Evolutionary conservation across 2,797 vertebrate genomes (phyloP).

Genomic region (Pseudochirops cupreus): DNA sequence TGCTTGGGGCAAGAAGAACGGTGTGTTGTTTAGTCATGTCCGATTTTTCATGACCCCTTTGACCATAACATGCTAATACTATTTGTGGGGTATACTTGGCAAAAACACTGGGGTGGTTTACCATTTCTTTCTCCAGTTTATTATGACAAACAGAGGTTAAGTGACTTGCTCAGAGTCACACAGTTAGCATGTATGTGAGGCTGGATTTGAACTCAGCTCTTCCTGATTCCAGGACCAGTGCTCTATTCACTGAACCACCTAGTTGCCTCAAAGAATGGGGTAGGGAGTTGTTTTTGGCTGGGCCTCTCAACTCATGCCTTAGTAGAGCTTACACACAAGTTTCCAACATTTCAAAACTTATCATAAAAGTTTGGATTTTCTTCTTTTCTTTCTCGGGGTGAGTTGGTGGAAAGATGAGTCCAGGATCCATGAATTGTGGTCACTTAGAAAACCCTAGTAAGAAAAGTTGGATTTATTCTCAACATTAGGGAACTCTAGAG

Average conservation of each 20-base stretch:
- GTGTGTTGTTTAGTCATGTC: neutral
- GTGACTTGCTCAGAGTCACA: neutral
- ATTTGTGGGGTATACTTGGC: neutral
- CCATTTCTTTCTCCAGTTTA: neutral
- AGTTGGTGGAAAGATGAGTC: neutral
- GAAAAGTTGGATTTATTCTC: neutral
- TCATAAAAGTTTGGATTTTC: neutral
- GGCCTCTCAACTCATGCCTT: constrained; percentile 53
- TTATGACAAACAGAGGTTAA: neutral
- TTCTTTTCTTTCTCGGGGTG: neutral
- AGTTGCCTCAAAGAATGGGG: neutral
- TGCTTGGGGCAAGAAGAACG: neutral
- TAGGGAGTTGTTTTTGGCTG: constrained; percentile 50
- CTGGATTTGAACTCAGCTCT: neutral
- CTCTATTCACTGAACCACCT: neutral
- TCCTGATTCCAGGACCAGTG: neutral
- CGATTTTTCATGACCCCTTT: neutral
- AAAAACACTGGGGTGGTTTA: neutral
- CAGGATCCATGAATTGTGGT: neutral
- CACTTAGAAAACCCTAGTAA: neutral
- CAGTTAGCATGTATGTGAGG: neutral
- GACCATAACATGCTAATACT: neutral
- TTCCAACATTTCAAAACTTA: neutral
- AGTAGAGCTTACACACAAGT: constrained; percentile 55
- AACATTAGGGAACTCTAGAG: neutral